Base-by-base conservation (phyloP, 2,888 invertebrate genomes). In the Sesia apiformis region DNA sequence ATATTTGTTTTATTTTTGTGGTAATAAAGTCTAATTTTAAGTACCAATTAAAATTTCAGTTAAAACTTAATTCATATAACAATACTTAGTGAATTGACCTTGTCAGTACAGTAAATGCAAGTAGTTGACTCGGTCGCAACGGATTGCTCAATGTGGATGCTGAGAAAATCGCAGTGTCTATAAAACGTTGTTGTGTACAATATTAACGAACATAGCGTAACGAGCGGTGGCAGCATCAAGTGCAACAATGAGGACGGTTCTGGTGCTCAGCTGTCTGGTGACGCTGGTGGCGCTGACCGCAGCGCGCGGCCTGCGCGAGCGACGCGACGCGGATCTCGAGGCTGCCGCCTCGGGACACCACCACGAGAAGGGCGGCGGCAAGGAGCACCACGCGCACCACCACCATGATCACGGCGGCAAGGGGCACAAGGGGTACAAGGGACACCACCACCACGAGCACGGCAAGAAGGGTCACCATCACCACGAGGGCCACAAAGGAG, bases 391-490 rank as follows among this genome's bases (percentile, higher is more conserved):
- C 65, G 87, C 86, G 0, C 91, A 92, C 60, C 92, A 93, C 61
- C 92, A 92, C 68, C 88, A 90, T 56, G 86, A 91, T 40, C 91
- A 93, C 65, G 94, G 93, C 0, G 92, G 92, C 53, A 92, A 94
- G 64, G 93, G 92, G 5, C 92, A 93, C 63, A 93, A 94, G 62
- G 93, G 93, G 1, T 93, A 94, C 81, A 92, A 93, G 65, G 91
- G 91, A 7, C 90, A 92, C 56, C 93, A 94, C 65, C 90, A 92
- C 59, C 90, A 93, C 59, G 91, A 92, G 60, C 93, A 94, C 70
- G 92, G 92, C 50, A 88, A 92, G 59, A 93, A 93, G 67, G 94
- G 94, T 1, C 93, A 94, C 70, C 94, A 94, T 70, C 93, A 94
- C 72, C 93, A 94, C 67, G 93, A 91, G 60, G 90, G 90, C 0